Evolutionary conservation across 2,113 vertebrate genomes (phyloP), one percentile per base, ranked within the genome.

Genomic region (Oriolus oriolus): DNA sequence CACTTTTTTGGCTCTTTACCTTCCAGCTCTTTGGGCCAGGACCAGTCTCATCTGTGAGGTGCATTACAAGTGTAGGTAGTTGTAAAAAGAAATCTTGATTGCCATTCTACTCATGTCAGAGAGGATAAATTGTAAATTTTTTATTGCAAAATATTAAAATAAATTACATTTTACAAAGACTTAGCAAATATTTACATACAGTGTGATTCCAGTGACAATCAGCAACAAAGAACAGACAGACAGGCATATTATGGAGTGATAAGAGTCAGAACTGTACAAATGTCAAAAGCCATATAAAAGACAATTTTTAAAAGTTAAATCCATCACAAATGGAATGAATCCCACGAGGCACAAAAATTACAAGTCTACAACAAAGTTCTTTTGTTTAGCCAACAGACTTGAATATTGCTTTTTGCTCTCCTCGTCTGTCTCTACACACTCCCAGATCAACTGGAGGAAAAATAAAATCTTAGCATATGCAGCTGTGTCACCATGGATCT

Each of bases 111-210:
- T 73, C 75, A 23, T 22, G n/a, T 83, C 75, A 74, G 33, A 91
- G 63, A 86, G 30, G 50, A 60, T 87, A 96, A 78, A 68, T 35
- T 89, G 90, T 96, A 90, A 86, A 42, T 28, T 73, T 97, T 98
- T 98, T 98, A 98, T 98, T 98, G 96, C 75, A 97, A 97, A 98
- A 98, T 93, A 97, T 97, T 97, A 97, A 98, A 98, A 98, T 98
- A 98, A 98, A 98, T 98, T 98, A 98, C 97, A 98, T 96, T 96
- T 96, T 96, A 95, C 95, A 95, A 95, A 96, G 95, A 95, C 93
- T 90, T 90, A 70, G 78, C 90, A 93, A 96, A 92, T 95, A 97
- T 97, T 95, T 98, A 97, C 97, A 98, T 93, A 98, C 97, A 98
- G 97, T 96, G 96, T 97, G 85, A 97, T 96, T 97, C 96, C 94